Evolutionary conservation across 1,140 invertebrate species (phyloP), one percentile per base, ranked within the genome.

Genomic region (Bombus breviceps): DNA sequence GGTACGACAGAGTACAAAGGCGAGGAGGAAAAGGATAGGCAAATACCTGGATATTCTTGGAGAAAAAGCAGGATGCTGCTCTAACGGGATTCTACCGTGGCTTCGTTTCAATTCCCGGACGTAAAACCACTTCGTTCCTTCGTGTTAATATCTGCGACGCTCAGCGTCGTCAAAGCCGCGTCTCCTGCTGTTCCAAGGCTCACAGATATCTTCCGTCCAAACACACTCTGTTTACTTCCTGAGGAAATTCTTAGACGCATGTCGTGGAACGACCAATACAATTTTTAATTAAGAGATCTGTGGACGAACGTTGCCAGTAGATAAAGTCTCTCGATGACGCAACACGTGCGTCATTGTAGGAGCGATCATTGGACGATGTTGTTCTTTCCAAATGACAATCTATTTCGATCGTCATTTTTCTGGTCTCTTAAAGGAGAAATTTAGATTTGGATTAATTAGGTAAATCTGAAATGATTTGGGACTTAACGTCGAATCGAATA

Each of bases 141-240:
- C 57, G 57, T 64, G 69, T 73, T 81, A 85, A 85, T 85, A 85
- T 81, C 68, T 53, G 80, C 69, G 15, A 53, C 68, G 41, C 59
- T 81, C 25, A 41, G 41, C 25, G 28, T 39, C 28, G 34, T 74
- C 43, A 81, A 85, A 85, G 59, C 41, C 37, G 12, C 8, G 12
- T 79, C 15, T 32, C 34, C 6, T 25, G 57, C 15, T n/a, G 34
- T 34, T 69, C 25, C 37, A 22, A 37, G 57, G 10, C 68, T 25
- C 39, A 1, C 25, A 25, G 4, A 28, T 28, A 47, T 12, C 32
- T 41, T 34, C 15, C n/a, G 22, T 47, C 62, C 22, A 75, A 85
- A 74, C 71, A 39, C 22, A 6, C 69, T 18, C 22, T 81, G 32
- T 57, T 85, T 68, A 47, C 71, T 68, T 34, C 59, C 15, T 66